Conservation (phyloP, 2,888 invertebrate genomes). For the Tridacna gigas region DNA sequence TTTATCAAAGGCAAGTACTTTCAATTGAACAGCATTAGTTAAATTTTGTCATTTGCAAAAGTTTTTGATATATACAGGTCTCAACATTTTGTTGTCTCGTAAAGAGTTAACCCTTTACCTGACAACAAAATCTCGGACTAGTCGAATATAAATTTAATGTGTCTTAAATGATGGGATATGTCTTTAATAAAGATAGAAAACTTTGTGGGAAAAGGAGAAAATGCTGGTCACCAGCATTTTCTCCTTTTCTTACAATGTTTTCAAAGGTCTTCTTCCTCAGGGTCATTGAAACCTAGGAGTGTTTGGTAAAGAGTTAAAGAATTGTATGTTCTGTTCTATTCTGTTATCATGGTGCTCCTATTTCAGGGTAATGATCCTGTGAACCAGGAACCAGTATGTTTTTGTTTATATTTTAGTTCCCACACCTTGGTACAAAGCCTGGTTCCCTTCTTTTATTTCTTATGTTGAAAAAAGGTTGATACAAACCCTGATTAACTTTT, state of each 20-base stretch:
- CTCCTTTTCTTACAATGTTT: background rate
- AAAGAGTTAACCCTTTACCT: background rate
- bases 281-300: background rate
- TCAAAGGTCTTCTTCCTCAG: background rate
- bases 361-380: conserved; percentile 15
- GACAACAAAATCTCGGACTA: background rate
- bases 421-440: no score
- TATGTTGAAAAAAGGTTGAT: background rate
- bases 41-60: no score
- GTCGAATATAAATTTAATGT: background rate
- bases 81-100: background rate
- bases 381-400: conserved; percentile 20
- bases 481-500: background rate
- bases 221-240: conserved; percentile 5
- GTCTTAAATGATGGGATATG: background rate
- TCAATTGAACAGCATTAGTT: no score
- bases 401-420: background rate
- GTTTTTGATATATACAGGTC: no score
- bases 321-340: no score
- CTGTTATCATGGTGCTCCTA: background rate
- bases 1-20: no score
- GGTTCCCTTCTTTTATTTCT: no score
- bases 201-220: background rate
- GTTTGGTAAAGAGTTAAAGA: background rate
- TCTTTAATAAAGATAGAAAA: background rate